Conservation (phyloP, 2,797 vertebrate genomes). For the Leuciscus waleckii region DNA sequence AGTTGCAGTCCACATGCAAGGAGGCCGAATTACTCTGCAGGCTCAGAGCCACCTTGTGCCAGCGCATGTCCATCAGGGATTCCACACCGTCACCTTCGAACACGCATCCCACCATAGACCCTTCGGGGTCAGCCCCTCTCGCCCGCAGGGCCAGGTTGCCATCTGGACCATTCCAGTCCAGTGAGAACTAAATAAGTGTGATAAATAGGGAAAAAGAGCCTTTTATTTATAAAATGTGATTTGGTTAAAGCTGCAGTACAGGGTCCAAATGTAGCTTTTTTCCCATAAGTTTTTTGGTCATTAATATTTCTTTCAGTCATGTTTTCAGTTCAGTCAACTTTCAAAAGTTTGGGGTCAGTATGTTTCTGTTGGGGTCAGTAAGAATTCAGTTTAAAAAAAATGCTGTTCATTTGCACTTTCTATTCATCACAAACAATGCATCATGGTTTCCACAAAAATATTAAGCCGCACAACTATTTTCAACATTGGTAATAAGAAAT, state of each 20-base stretch:
- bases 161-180: constrained; percentile 86
- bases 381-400: not conserved
- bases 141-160: constrained; percentile 84
- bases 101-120: constrained; percentile 73
- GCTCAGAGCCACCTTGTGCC: constrained; percentile 91
- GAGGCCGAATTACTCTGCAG: constrained; percentile 78
- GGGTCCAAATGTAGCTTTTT: not conserved
- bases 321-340: not conserved
- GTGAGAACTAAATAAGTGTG: constrained; percentile 81
- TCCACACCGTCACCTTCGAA: constrained; percentile 84
- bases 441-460: too few species aligned
- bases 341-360: not conserved
- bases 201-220: constrained; percentile 28
- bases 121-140: constrained; percentile 54
- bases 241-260: not conserved
- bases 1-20: constrained; percentile 88
- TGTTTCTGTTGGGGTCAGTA: too few species aligned
- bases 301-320: not conserved
- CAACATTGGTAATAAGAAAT: not conserved
- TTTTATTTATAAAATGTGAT: constrained; percentile 14
- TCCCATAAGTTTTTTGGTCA: not conserved
- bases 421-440: not conserved
- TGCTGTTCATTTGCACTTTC: not conserved
- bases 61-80: constrained; percentile 86
- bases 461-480: not conserved